A percentile compares a stretch with the other conserved stretches of the same genome.
phyloP scores from a whole-genome alignment of 2,888 invertebrate genomes.

The Caenorhabditis sp. region DNA sequence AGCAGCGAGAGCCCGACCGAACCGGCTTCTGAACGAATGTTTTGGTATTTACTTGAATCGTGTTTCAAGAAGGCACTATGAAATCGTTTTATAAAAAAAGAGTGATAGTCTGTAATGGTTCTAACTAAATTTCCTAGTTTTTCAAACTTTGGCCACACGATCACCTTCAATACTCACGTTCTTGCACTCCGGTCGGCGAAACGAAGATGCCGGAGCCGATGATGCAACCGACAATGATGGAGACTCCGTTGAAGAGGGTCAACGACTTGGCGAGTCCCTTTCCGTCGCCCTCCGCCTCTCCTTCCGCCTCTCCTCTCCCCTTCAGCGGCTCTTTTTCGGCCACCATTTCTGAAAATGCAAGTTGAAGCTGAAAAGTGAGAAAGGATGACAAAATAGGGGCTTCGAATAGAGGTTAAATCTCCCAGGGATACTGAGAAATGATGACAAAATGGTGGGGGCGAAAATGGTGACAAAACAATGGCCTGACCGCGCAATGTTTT shows the following conservation, averaged over 20 bases:
- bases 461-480: slow-evolving; percentile 37
- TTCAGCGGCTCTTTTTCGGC: slow-evolving; percentile 50
- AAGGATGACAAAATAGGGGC: neutral
- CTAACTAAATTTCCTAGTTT: too few species aligned
- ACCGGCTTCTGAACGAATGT: slow-evolving; percentile 83
- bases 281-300: slow-evolving; percentile 30
- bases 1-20: slow-evolving; percentile 93
- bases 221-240: slow-evolving; percentile 78
- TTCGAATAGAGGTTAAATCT: neutral
- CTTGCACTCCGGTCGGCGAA: slow-evolving; percentile 77
- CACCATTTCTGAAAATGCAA: slow-evolving; percentile 24
- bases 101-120: neutral
- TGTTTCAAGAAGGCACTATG: neutral
- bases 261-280: slow-evolving; percentile 71
- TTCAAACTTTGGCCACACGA: too few species aligned
- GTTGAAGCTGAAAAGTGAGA: slow-evolving; percentile 1
- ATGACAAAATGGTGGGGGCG: slow-evolving; percentile 16
- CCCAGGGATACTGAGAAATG: slow-evolving; percentile 15
- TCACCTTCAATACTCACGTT: slow-evolving; percentile 58
- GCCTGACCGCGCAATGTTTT: slow-evolving; percentile 34
- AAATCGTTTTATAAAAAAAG: too few species aligned
- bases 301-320: slow-evolving; percentile 4
- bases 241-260: slow-evolving; percentile 76
- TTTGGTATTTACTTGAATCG: too few species aligned
- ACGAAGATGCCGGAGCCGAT: slow-evolving; percentile 78